phyloP scores from a whole-genome alignment of 2,797 vertebrate species.

The Oreortyx pictus region DNA sequence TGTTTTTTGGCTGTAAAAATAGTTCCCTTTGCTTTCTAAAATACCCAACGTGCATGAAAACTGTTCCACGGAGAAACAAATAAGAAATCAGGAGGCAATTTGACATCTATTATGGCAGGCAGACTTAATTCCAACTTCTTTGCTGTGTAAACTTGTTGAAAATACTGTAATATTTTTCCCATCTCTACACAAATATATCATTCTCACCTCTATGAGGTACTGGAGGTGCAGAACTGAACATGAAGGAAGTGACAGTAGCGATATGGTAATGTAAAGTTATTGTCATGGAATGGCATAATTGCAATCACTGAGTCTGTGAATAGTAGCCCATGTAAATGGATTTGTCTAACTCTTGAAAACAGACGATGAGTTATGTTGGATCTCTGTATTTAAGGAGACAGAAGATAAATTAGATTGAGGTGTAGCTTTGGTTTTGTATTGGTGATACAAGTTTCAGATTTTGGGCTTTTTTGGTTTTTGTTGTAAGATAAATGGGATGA shows the following conservation, averaged over 20 bases:
- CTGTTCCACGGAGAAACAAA: background rate
- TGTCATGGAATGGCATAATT: background rate
- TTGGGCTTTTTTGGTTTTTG: background rate
- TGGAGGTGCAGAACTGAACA: background rate
- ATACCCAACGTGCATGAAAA: background rate
- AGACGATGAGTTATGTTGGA: background rate
- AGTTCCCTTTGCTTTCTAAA: background rate
- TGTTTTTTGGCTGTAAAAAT: background rate
- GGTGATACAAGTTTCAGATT: background rate
- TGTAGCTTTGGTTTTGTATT: background rate
- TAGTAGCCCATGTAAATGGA: background rate
- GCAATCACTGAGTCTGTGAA: background rate
- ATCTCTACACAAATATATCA: background rate
- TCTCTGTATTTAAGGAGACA: background rate
- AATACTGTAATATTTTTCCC: background rate
- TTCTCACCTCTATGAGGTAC: background rate
- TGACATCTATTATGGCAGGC: background rate
- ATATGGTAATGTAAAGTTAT: background rate
- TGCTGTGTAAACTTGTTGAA: background rate
- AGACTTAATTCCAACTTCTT: background rate
- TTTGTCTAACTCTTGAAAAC: background rate
- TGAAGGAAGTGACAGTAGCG: background rate
- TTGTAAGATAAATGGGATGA: background rate
- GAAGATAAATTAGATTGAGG: background rate
- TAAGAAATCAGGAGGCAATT: background rate